A percentile compares a stretch with the other conserved stretches of the same genome.
phyloP scores from a whole-genome alignment of 2,888 invertebrate species.

The Drosophila limbata region DNA sequence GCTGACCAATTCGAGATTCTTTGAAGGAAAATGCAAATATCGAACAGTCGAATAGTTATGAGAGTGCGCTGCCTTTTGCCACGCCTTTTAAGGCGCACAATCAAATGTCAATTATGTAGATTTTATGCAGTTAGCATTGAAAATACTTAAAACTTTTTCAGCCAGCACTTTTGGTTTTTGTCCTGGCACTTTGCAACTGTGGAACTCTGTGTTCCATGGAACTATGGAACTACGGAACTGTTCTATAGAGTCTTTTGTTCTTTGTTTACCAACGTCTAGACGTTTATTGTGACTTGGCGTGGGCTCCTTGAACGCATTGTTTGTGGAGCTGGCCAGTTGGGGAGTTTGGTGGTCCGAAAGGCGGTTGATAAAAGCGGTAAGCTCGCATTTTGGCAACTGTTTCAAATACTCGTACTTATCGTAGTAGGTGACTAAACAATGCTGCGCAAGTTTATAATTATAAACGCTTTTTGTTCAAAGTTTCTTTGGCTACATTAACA shows the following conservation, averaged over 20 bases:
- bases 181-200: conserved; percentile 13
- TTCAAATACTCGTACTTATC: conserved; percentile 34
- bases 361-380: conserved; percentile 42
- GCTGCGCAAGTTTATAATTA: conserved; percentile 54
- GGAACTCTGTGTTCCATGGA: conserved; percentile 6
- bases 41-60: conserved; percentile 49
- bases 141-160: conserved; percentile 39
- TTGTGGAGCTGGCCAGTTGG: conserved; percentile 15
- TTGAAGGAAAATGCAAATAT: conserved; percentile 52
- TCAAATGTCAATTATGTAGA: conserved; percentile 77
- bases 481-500: conserved; percentile 45
- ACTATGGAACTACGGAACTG: conserved; percentile 34
- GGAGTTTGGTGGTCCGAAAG: conserved; percentile 12
- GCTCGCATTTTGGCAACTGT: conserved; percentile 44
- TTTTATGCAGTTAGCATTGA: conserved; percentile 64
- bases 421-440: conserved; percentile 42
- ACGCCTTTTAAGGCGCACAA: conserved; percentile 57
- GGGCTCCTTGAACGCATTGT: conserved; percentile 52
- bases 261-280: conserved; percentile 78
- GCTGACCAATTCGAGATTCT: conserved; percentile 31
- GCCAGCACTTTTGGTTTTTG: conserved; percentile 53
- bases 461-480: conserved; percentile 41
- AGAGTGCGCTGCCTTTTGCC: conserved; percentile 35
- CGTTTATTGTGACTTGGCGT: conserved; percentile 68
- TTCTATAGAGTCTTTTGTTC: conserved; percentile 64